phyloP scores from a whole-genome alignment of 2,113 vertebrate species.

The Ptychochromis oligacanthus region DNA sequence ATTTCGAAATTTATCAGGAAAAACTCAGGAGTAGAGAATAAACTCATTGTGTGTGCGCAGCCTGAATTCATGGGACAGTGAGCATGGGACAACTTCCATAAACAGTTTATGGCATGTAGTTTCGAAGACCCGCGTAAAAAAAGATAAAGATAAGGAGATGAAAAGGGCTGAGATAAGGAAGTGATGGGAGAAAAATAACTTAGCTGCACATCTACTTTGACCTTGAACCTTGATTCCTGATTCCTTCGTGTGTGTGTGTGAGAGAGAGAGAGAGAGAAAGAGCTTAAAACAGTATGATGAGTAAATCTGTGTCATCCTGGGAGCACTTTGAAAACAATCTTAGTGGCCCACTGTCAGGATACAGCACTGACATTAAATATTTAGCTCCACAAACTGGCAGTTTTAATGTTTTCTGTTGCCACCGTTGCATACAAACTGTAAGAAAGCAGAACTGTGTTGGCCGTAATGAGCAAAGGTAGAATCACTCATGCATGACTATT shows the following conservation, averaged over 20 bases:
- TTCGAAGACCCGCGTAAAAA: neutral
- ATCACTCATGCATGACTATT: neutral
- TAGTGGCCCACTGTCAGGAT: slow-evolving; percentile 2
- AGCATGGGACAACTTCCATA: neutral
- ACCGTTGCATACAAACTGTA: neutral
- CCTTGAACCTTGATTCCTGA: neutral
- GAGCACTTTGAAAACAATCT: slow-evolving; percentile 19
- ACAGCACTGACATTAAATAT: slow-evolving; percentile 20
- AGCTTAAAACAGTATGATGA: neutral
- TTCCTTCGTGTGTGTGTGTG: neutral
- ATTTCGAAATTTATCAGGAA: slow-evolving; percentile 30
- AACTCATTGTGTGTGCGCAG: neutral
- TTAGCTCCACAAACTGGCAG: neutral
- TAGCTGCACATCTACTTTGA: neutral
- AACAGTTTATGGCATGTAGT: neutral
- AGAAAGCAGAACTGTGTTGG: neutral
- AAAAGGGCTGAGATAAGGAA: neutral
- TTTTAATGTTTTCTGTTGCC: neutral
- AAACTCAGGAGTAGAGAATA: neutral
- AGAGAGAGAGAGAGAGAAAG: neutral
- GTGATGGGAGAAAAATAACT: neutral
- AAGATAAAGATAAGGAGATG: neutral
- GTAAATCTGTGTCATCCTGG: slow-evolving; percentile 9
- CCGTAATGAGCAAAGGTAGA: neutral
- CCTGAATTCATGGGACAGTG: slow-evolving; percentile 1